A percentile compares a stretch with the other conserved stretches of the same genome.
Conservation (phyloP, 1,140 invertebrate species). For the Dreissena polymorpha region DNA sequence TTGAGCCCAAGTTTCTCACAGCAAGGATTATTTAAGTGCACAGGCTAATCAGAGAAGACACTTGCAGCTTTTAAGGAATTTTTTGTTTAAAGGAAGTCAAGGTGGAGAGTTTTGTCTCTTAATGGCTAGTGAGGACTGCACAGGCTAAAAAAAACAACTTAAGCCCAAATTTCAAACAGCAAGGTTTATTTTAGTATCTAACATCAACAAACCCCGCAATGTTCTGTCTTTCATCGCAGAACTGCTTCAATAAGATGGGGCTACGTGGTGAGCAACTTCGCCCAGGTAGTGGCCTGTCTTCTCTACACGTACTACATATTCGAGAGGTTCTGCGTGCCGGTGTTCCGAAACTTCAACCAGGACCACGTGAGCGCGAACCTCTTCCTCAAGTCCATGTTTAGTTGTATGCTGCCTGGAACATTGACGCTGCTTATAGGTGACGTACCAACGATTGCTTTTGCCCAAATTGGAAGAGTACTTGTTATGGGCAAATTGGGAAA, state of each 20-base stretch:
- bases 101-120: too few species aligned
- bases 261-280: conserved; percentile 85
- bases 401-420: conserved; percentile 87
- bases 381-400: conserved; percentile 85
- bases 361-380: conserved; percentile 83
- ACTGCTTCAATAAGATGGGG: conserved; percentile 87
- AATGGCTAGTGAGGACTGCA: too few species aligned
- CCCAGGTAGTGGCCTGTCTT: conserved; percentile 88
- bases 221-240: conserved; percentile 78
- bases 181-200: too few species aligned
- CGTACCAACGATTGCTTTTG: not conserved
- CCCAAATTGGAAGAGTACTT: too few species aligned
- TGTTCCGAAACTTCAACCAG: conserved; percentile 86
- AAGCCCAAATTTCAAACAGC: too few species aligned
- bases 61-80: too few species aligned
- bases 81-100: too few species aligned
- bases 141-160: too few species aligned
- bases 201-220: not conserved
- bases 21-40: too few species aligned
- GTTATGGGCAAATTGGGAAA: too few species aligned
- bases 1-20: too few species aligned
- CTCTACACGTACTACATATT: conserved; percentile 90
- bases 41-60: too few species aligned
- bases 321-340: conserved; percentile 87
- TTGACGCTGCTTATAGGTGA: conserved; percentile 86